A percentile compares a stretch with the other conserved stretches of the same genome.
Conservation (phyloP, 2,797 vertebrate species). For the Cottoperca gobio region DNA sequence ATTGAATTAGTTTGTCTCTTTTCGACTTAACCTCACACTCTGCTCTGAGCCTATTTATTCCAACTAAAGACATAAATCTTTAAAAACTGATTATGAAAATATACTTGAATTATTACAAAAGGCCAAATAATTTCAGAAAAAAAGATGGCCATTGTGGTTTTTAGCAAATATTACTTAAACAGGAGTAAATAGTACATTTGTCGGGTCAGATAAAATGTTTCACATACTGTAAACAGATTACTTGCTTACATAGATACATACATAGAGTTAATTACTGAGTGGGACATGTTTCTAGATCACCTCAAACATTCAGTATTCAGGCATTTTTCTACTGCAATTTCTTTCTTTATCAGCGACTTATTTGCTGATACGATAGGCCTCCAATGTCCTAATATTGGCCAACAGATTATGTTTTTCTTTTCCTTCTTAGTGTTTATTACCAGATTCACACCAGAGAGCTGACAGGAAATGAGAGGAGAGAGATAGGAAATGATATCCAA, state of each 20-base stretch:
- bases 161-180: not conserved
- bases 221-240: not conserved
- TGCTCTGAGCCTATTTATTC: not conserved
- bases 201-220: not conserved
- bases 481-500: not conserved
- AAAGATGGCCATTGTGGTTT: not conserved
- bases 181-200: not conserved
- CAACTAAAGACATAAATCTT: not conserved
- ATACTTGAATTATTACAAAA: constrained; percentile 6
- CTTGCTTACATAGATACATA: too few relatives aligned
- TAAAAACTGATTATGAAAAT: not conserved
- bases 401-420: not conserved
- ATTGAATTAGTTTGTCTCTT: not conserved
- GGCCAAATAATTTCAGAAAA: not conserved
- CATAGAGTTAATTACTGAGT: not conserved
- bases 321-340: not conserved
- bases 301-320: not conserved
- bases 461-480: not conserved
- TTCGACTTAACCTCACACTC: not conserved
- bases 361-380: not conserved
- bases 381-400: not conserved
- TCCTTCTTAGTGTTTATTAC: not conserved
- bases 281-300: not conserved
- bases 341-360: not conserved
- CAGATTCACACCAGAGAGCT: not conserved